A percentile compares a stretch with the other conserved stretches of the same genome.
Conservation (phyloP, 2,888 invertebrate genomes). For the Plagodis dolabraria region DNA sequence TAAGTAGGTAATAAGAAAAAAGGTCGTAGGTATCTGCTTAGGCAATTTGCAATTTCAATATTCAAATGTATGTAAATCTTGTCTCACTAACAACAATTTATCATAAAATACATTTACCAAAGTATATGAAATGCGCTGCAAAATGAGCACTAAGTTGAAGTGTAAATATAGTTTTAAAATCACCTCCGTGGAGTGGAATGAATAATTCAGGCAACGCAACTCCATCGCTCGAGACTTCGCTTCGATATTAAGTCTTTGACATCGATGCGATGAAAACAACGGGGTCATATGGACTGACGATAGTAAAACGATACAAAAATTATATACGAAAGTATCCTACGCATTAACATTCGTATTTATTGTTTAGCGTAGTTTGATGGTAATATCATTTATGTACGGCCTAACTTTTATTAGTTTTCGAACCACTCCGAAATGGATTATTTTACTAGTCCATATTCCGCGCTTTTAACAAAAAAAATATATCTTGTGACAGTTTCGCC, state of each 20-base stretch:
- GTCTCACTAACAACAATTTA: conserved; percentile 1
- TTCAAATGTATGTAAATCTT: neutral
- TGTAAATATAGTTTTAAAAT: conserved; percentile 56
- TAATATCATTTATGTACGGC: too few species aligned
- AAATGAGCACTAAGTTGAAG: conserved; percentile 36
- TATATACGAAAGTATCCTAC: too few species aligned
- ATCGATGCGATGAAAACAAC: conserved; percentile 56
- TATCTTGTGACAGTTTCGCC: too few species aligned
- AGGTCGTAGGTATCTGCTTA: too few species aligned
- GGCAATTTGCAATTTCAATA: too few species aligned
- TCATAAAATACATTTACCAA: conserved; percentile 4
- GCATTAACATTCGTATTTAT: too few species aligned
- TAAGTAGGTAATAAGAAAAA: too few species aligned
- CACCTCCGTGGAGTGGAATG: conserved; percentile 42
- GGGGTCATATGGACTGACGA: conserved; percentile 35
- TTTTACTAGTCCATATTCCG: too few species aligned
- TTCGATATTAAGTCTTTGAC: conserved; percentile 58
- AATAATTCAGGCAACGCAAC: conserved; percentile 49
- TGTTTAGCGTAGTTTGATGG: too few species aligned
- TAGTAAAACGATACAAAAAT: conserved; percentile 14
- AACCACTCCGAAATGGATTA: too few species aligned
- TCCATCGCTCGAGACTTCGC: conserved; percentile 42
- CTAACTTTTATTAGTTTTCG: too few species aligned
- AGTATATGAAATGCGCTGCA: conserved; percentile 7
- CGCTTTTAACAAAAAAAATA: too few species aligned